These are phyloP conservation scores for Cetonia aurata DNA, from an alignment of 2,888 invertebrate species.

Conservation along the genomic window DNA sequence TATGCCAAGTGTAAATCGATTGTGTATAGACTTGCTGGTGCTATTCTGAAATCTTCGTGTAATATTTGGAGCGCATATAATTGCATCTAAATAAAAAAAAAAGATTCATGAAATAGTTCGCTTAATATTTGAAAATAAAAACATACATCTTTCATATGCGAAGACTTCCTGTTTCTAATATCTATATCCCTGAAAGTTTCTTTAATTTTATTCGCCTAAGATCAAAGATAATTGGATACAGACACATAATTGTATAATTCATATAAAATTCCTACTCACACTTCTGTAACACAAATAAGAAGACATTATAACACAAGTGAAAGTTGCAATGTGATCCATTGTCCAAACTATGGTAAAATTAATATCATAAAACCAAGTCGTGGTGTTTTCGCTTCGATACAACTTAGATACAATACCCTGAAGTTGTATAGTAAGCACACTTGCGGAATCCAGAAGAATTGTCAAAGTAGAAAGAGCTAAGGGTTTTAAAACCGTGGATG, in stretches of 20 bases:
- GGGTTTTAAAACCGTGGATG: neutral
- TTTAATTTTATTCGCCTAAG: neutral
- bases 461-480: neutral
- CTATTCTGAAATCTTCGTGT: conserved; percentile 37
- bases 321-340: neutral
- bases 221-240: neutral
- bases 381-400: conserved; percentile 25
- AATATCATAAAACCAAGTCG: conserved; percentile 13
- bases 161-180: neutral
- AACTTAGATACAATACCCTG: conserved; percentile 23
- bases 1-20: conserved; percentile 27
- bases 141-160: conserved; percentile 29
- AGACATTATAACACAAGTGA: conserved; percentile 10
- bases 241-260: too few relatives aligned
- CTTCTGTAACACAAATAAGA: conserved; percentile 19
- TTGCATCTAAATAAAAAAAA: conserved; percentile 10
- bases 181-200: conserved; percentile 23
- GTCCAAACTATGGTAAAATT: neutral
- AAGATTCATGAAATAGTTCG: neutral
- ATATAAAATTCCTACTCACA: neutral
- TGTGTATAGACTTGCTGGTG: conserved; percentile 20
- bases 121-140: neutral
- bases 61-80: conserved; percentile 28
- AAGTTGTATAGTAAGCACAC: conserved; percentile 8
- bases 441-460: neutral